phyloP scores from a whole-genome alignment of 2,113 vertebrate species.

The Lagenorhynchus albirostris region DNA sequence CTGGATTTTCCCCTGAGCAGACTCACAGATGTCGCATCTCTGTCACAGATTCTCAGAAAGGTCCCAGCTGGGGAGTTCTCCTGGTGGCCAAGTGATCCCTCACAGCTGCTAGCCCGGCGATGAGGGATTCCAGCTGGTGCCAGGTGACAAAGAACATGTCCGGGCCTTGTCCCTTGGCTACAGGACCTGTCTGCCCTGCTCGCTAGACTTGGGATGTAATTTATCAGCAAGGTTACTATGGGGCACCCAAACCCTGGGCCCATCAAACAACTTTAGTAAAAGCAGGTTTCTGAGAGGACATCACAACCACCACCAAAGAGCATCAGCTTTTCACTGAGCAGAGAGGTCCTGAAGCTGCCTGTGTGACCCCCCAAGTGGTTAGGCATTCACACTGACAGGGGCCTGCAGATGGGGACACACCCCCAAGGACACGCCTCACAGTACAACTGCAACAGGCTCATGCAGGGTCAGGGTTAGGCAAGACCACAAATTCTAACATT shows the following conservation, averaged over 20 bases:
- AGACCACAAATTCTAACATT: not conserved
- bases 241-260: not conserved
- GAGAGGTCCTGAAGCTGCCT: not conserved
- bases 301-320: not conserved
- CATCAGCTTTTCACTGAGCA: not conserved
- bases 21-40: slow-evolving; percentile 55
- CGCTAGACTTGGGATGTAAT: slow-evolving; percentile 30
- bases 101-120: slow-evolving; percentile 27
- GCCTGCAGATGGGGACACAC: no score
- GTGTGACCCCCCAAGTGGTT: not conserved
- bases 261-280: not conserved
- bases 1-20: slow-evolving; percentile 10
- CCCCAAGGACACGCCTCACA: not conserved
- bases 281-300: not conserved
- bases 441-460: accelerated
- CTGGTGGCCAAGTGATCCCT: slow-evolving; percentile 37
- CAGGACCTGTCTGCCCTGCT: not conserved
- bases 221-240: not conserved
- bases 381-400: not conserved
- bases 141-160: slow-evolving; percentile 15
- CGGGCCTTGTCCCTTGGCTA: not conserved
- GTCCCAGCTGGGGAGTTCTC: slow-evolving; percentile 45
- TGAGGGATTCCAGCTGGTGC: slow-evolving; percentile 32
- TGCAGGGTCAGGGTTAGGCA: no score
- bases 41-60: slow-evolving; percentile 27